A percentile compares a stretch with the other conserved stretches of the same genome.
Conservation (phyloP, 2,113 vertebrate species). For the Myiozetetes cayanensis region DNA sequence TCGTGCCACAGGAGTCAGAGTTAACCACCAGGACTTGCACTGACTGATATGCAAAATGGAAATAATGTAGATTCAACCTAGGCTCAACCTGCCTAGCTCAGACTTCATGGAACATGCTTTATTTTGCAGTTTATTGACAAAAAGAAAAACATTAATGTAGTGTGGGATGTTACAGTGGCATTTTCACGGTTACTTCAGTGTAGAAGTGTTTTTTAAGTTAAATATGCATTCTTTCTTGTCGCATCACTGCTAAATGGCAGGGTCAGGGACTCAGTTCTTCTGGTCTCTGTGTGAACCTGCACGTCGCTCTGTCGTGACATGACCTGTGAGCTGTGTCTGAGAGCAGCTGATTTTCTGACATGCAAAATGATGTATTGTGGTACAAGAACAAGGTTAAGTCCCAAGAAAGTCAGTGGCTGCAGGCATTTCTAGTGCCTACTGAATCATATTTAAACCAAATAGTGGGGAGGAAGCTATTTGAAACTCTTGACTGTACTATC, state of each 20-base stretch:
- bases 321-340: slow-evolving; percentile 64
- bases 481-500: slow-evolving; percentile 74
- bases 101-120: neutral
- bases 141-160: neutral
- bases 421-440: slow-evolving; percentile 82
- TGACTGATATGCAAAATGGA: neutral
- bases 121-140: neutral
- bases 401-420: slow-evolving; percentile 73
- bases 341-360: slow-evolving; percentile 65
- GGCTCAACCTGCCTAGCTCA: neutral
- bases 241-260: slow-evolving; percentile 63
- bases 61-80: neutral
- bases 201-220: slow-evolving; percentile 43
- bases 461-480: slow-evolving; percentile 71
- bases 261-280: slow-evolving; percentile 57
- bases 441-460: slow-evolving; percentile 77
- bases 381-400: slow-evolving; percentile 65
- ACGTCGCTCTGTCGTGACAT: slow-evolving; percentile 61
- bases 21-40: neutral
- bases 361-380: slow-evolving; percentile 54
- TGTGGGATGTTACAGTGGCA: neutral
- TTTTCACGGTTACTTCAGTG: slow-evolving; percentile 24
- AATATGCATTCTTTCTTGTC: slow-evolving; percentile 64
- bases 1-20: neutral
- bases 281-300: slow-evolving; percentile 66